A percentile compares a stretch with the other conserved stretches of the same genome.
These are phyloP conservation scores for Mesocricetus auratus DNA, from an alignment of 2,113 vertebrate species.

Conservation along the genomic window DNA sequence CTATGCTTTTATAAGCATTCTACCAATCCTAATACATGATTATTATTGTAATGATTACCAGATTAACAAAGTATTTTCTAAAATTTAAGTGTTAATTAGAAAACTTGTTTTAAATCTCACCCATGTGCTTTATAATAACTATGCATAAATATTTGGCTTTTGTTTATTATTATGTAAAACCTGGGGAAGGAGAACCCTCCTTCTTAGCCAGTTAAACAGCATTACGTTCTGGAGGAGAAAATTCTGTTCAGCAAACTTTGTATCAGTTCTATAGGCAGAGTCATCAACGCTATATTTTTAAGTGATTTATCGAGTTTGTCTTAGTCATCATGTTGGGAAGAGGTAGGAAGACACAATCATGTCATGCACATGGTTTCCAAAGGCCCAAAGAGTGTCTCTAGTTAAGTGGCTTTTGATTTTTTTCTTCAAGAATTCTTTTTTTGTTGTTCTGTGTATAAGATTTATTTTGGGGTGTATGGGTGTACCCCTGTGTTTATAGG, in stretches of 20 bases:
- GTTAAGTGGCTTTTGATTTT: background rate
- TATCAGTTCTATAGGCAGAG: background rate
- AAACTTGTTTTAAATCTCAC: slow-evolving; percentile 20
- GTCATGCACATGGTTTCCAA: background rate
- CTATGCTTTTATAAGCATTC: slow-evolving; percentile 40
- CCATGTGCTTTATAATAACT: background rate
- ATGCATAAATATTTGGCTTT: slow-evolving; percentile 26
- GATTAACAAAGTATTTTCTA: slow-evolving; percentile 42
- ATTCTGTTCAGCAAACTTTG: slow-evolving; percentile 24
- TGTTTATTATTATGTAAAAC: slow-evolving; percentile 45
- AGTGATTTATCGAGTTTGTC: background rate
- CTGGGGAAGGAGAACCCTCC: background rate
- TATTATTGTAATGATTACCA: slow-evolving; percentile 14
- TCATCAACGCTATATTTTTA: background rate
- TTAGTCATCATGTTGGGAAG: background rate
- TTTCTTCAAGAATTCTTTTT: slow-evolving; percentile 25
- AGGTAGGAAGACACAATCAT: background rate
- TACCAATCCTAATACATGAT: slow-evolving; percentile 29
- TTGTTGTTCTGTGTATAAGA: slow-evolving; percentile 42
- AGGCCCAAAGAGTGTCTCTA: background rate
- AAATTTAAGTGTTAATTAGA: slow-evolving; percentile 55
- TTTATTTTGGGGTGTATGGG: slow-evolving; percentile 38
- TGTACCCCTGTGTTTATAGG: background rate
- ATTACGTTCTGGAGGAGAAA: slow-evolving; percentile 35
- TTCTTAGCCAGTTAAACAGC: slow-evolving; percentile 31